A percentile compares a stretch with the other conserved stretches of the same genome.
phyloP scores from a whole-genome alignment of 2,797 vertebrate genomes.

The Sebastes oblongus region DNA sequence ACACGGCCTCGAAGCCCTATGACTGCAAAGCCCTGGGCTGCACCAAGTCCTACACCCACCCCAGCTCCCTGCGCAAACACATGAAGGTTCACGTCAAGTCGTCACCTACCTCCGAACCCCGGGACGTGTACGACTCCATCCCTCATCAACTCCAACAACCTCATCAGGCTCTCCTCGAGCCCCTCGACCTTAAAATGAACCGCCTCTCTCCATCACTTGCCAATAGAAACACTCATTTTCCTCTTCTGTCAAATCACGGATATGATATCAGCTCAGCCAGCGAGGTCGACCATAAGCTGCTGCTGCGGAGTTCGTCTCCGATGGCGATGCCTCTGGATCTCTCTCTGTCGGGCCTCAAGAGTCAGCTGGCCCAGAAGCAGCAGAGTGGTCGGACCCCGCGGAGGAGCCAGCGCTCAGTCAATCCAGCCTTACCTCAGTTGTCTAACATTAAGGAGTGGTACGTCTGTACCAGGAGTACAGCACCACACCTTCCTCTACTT shows the following conservation, averaged over 20 bases:
- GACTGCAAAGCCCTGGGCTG: slow-evolving; percentile 97
- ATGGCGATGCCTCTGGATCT: slow-evolving; percentile 75
- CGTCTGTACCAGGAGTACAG: slow-evolving; percentile 86
- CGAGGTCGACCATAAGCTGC: slow-evolving; percentile 61
- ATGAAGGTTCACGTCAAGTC: slow-evolving; percentile 98
- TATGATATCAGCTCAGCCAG: slow-evolving; percentile 44
- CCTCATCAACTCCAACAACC: slow-evolving; percentile 63
- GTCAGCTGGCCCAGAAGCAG: slow-evolving; percentile 68
- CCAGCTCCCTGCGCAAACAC: slow-evolving; percentile 95
- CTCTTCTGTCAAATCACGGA: slow-evolving; percentile 49
- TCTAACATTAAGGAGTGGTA: slow-evolving; percentile 99
- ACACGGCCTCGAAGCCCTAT: slow-evolving; percentile 97
- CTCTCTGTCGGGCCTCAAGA: slow-evolving; percentile 76
- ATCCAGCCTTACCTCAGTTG: slow-evolving; percentile 91
- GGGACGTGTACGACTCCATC: slow-evolving; percentile 80
- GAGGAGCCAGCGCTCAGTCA: slow-evolving; percentile 74
- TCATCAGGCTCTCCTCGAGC: slow-evolving; percentile 67
- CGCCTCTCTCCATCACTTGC: slow-evolving; percentile 56
- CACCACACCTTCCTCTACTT: slow-evolving; percentile 67
- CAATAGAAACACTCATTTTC: slow-evolving; percentile 51
- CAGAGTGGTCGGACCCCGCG: slow-evolving; percentile 55
- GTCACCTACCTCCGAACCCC: slow-evolving; percentile 86
- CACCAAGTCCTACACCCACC: slow-evolving; percentile 95
- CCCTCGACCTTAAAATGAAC: slow-evolving; percentile 78
- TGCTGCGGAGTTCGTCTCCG: slow-evolving; percentile 71